Evolutionary conservation across 2,113 vertebrate species (phyloP), one percentile per base, ranked within the genome.

Genomic region (Rhadina sibilatrix): DNA sequence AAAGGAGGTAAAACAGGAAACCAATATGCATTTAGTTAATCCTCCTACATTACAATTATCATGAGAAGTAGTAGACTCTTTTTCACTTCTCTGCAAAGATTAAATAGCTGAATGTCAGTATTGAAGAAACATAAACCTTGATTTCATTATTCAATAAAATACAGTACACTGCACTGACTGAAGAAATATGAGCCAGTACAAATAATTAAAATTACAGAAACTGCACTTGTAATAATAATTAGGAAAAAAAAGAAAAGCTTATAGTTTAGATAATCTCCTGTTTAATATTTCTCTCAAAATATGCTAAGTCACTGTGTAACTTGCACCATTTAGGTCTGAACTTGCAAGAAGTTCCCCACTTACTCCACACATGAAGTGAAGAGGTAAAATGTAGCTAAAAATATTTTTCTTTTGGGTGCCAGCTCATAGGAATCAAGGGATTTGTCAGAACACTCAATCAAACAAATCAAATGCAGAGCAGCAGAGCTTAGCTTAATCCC

Each of bases 71-170:
- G 44, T 81, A 83, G n/a, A 57, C 38, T 83, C 77, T 89, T 66
- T 85, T 79, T 54, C 42, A 83, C 12, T 80, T 92, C 50, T 92
- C 33, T 56, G 24, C 47, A 90, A 95, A 94, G 71, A 90, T 88
- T 95, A 85, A 94, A 86, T 63, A 89, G 71, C n/a, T 88, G 81
- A 95, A 74, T 70, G 40, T 83, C 78, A 69, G 53, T 83, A 88
- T 54, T 83, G 60, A 92, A 70, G 52, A 96, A 95, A 92, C 33
- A 56, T 65, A 87, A 83, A 44, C 42, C 33, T 89, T 69, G 15
- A 81, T 90, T 93, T 93, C 61, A 64, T 84, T 92, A 83, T 80
- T 93, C 81, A 88, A 93, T n/a, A 86, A 87, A 93, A 71, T 69
- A 69, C 11, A 33, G 17, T 59, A 63, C 52, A 70, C 18, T 86